Conservation (phyloP, 2,797 vertebrate genomes). For the Macrochelys suwanniensis region DNA sequence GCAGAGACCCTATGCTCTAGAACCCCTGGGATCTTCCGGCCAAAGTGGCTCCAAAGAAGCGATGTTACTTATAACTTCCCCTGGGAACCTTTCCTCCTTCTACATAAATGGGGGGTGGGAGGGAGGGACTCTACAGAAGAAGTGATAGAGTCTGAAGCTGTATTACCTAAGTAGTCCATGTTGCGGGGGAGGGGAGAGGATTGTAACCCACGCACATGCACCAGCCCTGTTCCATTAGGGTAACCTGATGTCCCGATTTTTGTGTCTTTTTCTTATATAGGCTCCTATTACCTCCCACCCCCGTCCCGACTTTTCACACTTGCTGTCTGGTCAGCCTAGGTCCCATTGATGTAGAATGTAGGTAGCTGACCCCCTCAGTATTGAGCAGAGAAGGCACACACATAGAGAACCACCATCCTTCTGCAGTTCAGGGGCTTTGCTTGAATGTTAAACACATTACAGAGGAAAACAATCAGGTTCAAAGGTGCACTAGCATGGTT, state of each 20-base stretch:
- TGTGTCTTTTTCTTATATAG: too few relatives aligned
- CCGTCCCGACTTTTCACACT: too few relatives aligned
- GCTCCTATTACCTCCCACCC: too few relatives aligned
- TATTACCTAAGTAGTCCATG: neutral
- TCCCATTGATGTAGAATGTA: neutral
- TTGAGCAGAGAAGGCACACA: neutral
- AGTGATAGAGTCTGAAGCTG: neutral
- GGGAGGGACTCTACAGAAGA: neutral
- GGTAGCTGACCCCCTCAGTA: neutral
- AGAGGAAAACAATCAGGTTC: neutral
- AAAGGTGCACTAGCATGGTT: neutral
- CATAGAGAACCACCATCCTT: neutral
- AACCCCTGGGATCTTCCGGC: neutral
- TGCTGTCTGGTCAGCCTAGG: too few relatives aligned
- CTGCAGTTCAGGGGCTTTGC: neutral
- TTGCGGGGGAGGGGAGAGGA: neutral
- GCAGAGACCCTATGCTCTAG: neutral
- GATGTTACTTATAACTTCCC: neutral
- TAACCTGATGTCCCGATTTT: too few relatives aligned
- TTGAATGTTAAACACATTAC: neutral
- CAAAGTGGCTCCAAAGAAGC: neutral
- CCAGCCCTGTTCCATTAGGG: neutral
- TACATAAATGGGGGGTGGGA: accelerated
- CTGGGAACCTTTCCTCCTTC: neutral
- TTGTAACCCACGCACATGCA: neutral